Evolutionary conservation across 2,113 vertebrate species (phyloP), one percentile per base, ranked within the genome.

Genomic region (Corydoras maculifer): DNA sequence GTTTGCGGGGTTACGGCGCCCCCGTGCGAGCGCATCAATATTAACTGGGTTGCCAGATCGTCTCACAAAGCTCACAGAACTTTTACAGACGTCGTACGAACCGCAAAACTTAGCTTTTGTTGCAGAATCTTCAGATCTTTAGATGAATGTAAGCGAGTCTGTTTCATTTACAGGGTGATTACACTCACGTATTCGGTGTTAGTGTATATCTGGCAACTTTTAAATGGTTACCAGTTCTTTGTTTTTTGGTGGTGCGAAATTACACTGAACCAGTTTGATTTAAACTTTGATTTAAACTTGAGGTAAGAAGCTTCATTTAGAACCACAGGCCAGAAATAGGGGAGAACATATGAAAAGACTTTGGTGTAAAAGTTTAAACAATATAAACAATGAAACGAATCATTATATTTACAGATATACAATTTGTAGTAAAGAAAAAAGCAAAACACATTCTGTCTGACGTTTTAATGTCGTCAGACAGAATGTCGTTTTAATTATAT

Each of bases 1-100:
- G 18, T 25, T 73, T 18, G 66, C 65, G 65, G 80, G 70, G 55
- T 68, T 83, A 87, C 77, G 89, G 90, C 89, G 88, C 88, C 90
- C 77, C 84, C 88, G 79, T 74, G 87, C 84, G 86, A 84, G 79
- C 10, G 65, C 15, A 78, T 15, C 5, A 30, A 53, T 10, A 0
- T 14, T n/a, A 2, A 57, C 12, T 4, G 54, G 55, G 67, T 69
- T 69, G 67, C 67, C 67, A 69, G 67, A 57, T 57, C n/a, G 3
- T 14, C 4, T 3, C 5, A 53, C 6, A 12, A 3, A 14, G 13
- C 10, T 8, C 3, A 14, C 6, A 14, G 13, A 53, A 53, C 51
- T 53, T 5, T 53, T 10, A 3, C 51, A 53, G 51, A 43, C 35
- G 35, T 43, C 7, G 35, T 14, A 53, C 9, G 51, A 8, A 8